Evolutionary conservation across 2,888 invertebrate genomes (phyloP), one percentile per base, ranked within the genome.

Genomic region (Epirrita christyi): DNA sequence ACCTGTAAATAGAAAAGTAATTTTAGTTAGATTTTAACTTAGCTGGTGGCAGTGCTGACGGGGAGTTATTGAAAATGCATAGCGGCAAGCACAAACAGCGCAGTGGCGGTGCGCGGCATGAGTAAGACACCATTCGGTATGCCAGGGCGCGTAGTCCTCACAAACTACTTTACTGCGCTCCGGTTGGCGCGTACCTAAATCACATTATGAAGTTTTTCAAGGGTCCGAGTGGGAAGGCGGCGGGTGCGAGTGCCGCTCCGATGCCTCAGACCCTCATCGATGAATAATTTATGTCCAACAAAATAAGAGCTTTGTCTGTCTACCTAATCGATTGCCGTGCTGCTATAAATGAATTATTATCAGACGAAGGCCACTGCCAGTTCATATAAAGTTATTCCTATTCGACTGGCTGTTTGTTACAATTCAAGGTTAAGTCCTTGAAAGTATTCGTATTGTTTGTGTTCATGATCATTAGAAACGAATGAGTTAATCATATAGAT

Each of bases 191-290:
- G 71, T 70, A 67, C 73, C 73, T 77, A 78, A 82, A 84, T 83
- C 73, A 76, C 72, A 80, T 85, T 83, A 83, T 70, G 66, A 81
- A 84, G 73, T 83, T 83, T 83, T 82, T 66, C 71, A 73, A 77
- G 74, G 72, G 74, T 68, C 62, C 53, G 56, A 44, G 38, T 49
- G 41, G 50, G 37, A 42, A 40, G 42, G 49, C 41, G 52, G 53
- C 52, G 43, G 55, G 59, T 47, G 61, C 46, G 52, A 45, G 59
- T 60, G 55, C 55, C 57, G 61, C 60, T 60, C 50, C 46, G 54
- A 45, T 46, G 53, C 62, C 61, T 21, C 64, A 63, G 68, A 43
- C 53, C 59, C 45, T 66, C 58, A 61, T 46, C 68, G 61, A 74
- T 85, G 77, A 83, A 83, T 85, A 76, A 83, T 85, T 82, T 74